phyloP scores from a whole-genome alignment of 2,888 invertebrate genomes.

The Stenoptilia bipunctidactyla region DNA sequence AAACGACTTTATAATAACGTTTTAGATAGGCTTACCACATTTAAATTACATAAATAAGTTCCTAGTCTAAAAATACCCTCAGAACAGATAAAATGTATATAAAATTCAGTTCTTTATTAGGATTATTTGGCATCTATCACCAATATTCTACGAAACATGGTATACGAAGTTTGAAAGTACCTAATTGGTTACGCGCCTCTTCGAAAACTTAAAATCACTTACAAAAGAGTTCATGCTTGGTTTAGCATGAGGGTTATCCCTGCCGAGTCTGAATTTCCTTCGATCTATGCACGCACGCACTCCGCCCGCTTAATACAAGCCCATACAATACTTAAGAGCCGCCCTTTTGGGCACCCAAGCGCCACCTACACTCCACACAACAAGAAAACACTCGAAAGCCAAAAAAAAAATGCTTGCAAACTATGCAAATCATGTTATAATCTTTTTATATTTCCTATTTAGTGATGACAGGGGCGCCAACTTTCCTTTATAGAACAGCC shows the following conservation, averaged over 20 bases:
- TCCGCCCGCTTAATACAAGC: constrained; percentile 15
- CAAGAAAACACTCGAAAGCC: not conserved
- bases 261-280: constrained; percentile 65
- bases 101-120: constrained; percentile 72
- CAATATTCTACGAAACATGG: constrained; percentile 63
- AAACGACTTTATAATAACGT: not conserved
- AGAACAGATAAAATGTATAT: constrained; percentile 68
- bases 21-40: constrained; percentile 26
- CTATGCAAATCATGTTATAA: no score
- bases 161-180: constrained; percentile 62
- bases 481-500: not conserved
- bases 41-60: constrained; percentile 52
- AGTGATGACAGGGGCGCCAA: not conserved
- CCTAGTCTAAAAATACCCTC: constrained; percentile 65
- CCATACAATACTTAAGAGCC: constrained; percentile 17
- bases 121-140: constrained; percentile 71
- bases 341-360: constrained; percentile 19
- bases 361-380: constrained; percentile 26
- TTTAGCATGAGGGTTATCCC: constrained; percentile 30
- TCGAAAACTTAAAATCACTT: constrained; percentile 35
- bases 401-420: not conserved
- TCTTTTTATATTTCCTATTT: not conserved
- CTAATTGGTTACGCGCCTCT: constrained; percentile 54
- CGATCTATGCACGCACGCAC: constrained; percentile 39
- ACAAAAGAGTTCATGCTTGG: no score